A percentile compares a stretch with the other conserved stretches of the same genome.
Conservation (phyloP, 1,140 invertebrate genomes). For the Saccostrea cuccullata region DNA sequence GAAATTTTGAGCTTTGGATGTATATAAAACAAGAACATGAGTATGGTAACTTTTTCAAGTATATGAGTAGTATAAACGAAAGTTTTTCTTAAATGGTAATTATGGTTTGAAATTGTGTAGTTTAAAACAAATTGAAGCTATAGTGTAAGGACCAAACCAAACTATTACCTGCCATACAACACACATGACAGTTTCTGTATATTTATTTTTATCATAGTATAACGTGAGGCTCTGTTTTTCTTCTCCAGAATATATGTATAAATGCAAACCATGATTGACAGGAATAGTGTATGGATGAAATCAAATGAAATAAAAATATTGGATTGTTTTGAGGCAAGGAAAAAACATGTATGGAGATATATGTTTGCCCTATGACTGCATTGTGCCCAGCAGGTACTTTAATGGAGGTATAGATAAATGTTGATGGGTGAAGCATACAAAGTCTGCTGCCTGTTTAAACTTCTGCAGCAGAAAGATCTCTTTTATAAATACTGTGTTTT, state of each 20-base stretch:
- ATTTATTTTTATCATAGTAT: not conserved
- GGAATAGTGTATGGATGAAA: not conserved
- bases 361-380: constrained; percentile 10
- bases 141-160: constrained; percentile 7
- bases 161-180: not conserved
- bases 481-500: not conserved
- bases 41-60: not conserved
- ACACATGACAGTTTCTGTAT: not conserved
- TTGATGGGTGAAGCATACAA: not conserved
- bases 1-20: constrained; percentile 10
- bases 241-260: not conserved
- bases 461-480: constrained; percentile 15
- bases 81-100: not conserved
- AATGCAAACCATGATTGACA: constrained; percentile 13
- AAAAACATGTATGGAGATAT: not conserved
- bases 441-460: not conserved
- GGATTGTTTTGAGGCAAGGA: not conserved
- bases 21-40: constrained; percentile 12
- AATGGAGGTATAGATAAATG: not conserved
- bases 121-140: not conserved
- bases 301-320: constrained; percentile 17
- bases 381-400: not conserved
- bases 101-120: not conserved
- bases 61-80: not conserved
- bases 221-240: not conserved